phyloP scores from a whole-genome alignment of 2,113 vertebrate species.

The Opisthocomus hoazin region DNA sequence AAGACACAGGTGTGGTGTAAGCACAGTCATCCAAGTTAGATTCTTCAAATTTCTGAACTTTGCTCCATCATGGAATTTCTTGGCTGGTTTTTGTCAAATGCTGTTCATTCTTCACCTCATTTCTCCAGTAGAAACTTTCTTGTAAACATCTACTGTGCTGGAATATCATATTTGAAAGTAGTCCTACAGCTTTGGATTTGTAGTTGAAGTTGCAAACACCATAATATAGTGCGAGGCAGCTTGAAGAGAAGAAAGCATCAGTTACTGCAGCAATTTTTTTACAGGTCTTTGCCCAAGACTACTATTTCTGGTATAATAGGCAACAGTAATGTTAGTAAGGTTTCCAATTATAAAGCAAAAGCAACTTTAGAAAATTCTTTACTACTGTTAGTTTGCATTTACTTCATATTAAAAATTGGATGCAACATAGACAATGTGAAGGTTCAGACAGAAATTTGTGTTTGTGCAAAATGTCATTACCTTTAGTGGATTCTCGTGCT shows the following conservation, averaged over 20 bases:
- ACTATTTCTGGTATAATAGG: background rate
- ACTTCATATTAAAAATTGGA: background rate
- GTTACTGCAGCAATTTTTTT: background rate
- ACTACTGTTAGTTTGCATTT: background rate
- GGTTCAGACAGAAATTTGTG: background rate
- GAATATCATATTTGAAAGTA: background rate
- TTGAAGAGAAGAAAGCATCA: background rate
- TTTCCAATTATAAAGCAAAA: background rate
- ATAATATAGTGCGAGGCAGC: background rate
- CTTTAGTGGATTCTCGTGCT: background rate
- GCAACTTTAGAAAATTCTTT: background rate
- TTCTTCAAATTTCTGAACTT: background rate
- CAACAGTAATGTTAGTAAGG: background rate
- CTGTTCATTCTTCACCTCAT: background rate
- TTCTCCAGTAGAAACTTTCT: background rate
- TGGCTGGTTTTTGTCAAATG: background rate
- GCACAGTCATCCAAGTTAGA: background rate
- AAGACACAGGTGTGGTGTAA: background rate
- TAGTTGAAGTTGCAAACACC: background rate
- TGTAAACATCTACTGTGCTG: background rate
- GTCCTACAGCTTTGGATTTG: background rate
- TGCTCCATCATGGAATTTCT: background rate
- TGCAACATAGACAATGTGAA: accelerated
- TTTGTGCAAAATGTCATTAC: background rate
- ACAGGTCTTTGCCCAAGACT: background rate